Percentiles rank a stretch among this genome's conserved stretches.
These are phyloP conservation scores for Gadopsis marmoratus DNA, from an alignment of 2,797 vertebrate genomes.

Conservation along the genomic window DNA sequence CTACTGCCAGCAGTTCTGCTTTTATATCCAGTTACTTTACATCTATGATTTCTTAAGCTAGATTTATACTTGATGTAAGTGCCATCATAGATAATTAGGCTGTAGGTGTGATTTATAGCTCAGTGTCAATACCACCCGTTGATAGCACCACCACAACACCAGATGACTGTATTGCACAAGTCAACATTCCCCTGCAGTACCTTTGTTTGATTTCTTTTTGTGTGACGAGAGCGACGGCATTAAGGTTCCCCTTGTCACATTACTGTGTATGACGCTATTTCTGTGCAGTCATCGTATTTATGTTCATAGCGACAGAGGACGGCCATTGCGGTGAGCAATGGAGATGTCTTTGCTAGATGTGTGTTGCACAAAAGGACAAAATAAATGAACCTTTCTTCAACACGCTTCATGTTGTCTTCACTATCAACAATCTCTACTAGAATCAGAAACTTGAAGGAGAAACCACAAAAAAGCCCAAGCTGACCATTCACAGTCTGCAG, in stretches of 20 bases:
- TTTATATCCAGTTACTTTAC: background rate
- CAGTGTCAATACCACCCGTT: background rate
- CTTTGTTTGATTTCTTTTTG: background rate
- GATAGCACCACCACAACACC: background rate
- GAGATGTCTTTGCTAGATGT: background rate
- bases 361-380: too few species aligned
- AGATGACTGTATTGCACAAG: background rate
- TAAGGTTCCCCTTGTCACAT: background rate
- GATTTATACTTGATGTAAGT: background rate
- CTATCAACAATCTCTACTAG: background rate
- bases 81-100: background rate
- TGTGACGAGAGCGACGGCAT: background rate
- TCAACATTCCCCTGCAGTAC: background rate
- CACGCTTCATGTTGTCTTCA: background rate
- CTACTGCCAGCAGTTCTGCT: background rate
- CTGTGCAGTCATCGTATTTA: background rate
- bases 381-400: background rate
- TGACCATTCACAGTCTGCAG: background rate
- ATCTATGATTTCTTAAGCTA: background rate
- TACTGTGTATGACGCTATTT: background rate
- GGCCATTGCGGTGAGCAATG: background rate
- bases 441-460: background rate
- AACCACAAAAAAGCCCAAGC: background rate
- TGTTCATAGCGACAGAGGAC: background rate
- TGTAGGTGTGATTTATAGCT: background rate